Conservation (phyloP, 1,140 invertebrate species). For the Oryzaephilus surinamensis region DNA sequence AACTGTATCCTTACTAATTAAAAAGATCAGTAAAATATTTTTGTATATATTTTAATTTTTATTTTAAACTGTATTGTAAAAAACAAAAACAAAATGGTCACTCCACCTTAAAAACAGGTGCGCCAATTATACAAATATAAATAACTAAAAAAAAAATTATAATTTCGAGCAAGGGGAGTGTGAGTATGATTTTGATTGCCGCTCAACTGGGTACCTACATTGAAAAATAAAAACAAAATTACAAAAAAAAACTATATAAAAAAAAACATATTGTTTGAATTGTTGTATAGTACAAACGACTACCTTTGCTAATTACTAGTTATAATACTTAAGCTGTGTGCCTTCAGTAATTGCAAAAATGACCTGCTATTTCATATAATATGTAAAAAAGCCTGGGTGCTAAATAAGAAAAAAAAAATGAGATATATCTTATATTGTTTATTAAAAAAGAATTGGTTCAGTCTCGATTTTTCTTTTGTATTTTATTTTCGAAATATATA, state of each 20-base stretch:
- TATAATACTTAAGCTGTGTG: slow-evolving; percentile 37
- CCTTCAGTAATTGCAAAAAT: slow-evolving; percentile 37
- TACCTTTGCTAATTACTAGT: slow-evolving; percentile 39
- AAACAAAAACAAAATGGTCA: too few relatives aligned
- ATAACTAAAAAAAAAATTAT: slow-evolving; percentile 6
- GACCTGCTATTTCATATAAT: slow-evolving; percentile 35
- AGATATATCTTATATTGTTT: slow-evolving; percentile 7
- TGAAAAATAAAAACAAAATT: not conserved
- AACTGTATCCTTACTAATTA: too few relatives aligned
- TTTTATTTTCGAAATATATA: too few relatives aligned
- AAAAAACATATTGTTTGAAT: slow-evolving; percentile 29
- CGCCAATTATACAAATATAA: too few relatives aligned
- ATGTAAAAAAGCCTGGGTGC: slow-evolving; percentile 33
- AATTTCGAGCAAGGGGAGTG: slow-evolving; percentile 5
- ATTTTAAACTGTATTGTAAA: too few relatives aligned
- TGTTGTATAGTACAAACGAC: slow-evolving; percentile 37
- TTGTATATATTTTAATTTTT: too few relatives aligned
- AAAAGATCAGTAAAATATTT: too few relatives aligned
- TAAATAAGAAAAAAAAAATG: slow-evolving; percentile 26
- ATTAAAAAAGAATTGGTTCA: not conserved
- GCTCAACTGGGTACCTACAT: slow-evolving; percentile 2
- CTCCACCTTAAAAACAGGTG: too few relatives aligned
- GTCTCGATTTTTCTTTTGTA: too few relatives aligned
- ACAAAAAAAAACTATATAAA: slow-evolving; percentile 7
- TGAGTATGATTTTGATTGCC: slow-evolving; percentile 2